Evolutionary conservation across 2,113 vertebrate species (phyloP).

Genomic region (Piaya cayana): DNA sequence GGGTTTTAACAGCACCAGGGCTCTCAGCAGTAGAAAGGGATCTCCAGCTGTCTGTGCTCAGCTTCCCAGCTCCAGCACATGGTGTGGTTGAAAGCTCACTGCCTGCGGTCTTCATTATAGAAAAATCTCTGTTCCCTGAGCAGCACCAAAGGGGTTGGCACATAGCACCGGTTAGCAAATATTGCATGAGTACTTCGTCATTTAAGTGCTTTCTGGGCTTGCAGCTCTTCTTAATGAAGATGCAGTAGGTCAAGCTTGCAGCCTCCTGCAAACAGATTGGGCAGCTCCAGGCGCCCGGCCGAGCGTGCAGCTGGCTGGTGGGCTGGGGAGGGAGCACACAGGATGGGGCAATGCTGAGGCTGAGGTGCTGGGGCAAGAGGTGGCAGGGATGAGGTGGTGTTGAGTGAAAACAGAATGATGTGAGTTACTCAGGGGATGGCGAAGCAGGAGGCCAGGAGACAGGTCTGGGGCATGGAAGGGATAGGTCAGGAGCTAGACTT

Average conservation of each 20-base stretch:
- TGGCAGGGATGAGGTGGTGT: background rate
- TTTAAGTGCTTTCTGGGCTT: constrained; percentile 8
- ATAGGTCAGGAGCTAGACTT: background rate
- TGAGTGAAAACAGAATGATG: background rate
- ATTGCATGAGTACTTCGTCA: background rate
- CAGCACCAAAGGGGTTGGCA: background rate
- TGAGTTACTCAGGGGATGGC: background rate
- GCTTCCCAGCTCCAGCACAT: background rate
- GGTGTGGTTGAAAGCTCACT: accelerated
- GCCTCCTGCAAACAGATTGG: background rate
- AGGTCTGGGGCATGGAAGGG: background rate
- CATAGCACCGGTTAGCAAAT: background rate
- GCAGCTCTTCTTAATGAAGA: background rate
- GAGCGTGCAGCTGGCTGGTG: background rate
- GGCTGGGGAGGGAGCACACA: background rate
- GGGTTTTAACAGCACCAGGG: background rate
- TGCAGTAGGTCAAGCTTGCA: background rate
- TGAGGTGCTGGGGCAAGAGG: background rate
- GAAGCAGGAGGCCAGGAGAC: background rate
- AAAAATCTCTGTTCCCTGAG: background rate
- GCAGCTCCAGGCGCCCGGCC: accelerated
- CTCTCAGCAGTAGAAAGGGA: background rate
- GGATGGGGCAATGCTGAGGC: background rate
- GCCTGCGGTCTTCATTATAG: background rate
- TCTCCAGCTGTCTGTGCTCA: background rate